Conservation (phyloP, 2,888 invertebrate species). For the Sipunculus nudus region DNA sequence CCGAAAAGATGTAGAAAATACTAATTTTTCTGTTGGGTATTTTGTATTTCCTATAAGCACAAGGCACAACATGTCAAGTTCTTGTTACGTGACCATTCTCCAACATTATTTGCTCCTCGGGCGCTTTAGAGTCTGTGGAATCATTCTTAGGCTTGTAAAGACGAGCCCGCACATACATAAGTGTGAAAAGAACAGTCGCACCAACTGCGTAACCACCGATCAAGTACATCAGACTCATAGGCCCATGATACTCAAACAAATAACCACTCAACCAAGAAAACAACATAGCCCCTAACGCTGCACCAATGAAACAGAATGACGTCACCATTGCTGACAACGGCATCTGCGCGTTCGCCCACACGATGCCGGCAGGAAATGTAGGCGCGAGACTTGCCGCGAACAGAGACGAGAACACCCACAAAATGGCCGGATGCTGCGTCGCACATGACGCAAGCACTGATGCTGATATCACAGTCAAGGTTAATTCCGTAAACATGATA, state of each 20-base stretch:
- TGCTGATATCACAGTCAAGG: neutral
- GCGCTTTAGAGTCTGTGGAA: too few relatives aligned
- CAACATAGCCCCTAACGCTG: conserved; percentile 13
- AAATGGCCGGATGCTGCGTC: neutral
- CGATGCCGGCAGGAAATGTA: conserved; percentile 13
- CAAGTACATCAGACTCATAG: conserved; percentile 20
- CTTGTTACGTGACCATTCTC: too few relatives aligned
- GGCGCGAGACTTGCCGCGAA: conserved; percentile 21
- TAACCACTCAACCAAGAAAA: conserved; percentile 21
- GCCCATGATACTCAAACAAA: conserved; percentile 23
- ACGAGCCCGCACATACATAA: too few relatives aligned
- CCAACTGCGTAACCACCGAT: conserved; percentile 20
- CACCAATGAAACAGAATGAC: conserved; percentile 12
- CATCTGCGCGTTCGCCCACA: conserved; percentile 23
- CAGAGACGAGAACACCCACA: conserved; percentile 15
- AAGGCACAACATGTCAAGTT: too few relatives aligned
- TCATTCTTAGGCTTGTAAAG: too few relatives aligned
- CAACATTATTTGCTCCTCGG: too few relatives aligned
- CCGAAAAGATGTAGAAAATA: too few relatives aligned
- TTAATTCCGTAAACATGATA: conserved; percentile 2
- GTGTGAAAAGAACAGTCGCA: too few relatives aligned
- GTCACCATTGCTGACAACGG: conserved; percentile 15
- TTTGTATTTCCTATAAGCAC: too few relatives aligned
- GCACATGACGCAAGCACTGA: conserved; percentile 5
- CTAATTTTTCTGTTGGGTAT: too few relatives aligned